phyloP scores from a whole-genome alignment of 2,797 vertebrate genomes.

The Pangasius djambal region DNA sequence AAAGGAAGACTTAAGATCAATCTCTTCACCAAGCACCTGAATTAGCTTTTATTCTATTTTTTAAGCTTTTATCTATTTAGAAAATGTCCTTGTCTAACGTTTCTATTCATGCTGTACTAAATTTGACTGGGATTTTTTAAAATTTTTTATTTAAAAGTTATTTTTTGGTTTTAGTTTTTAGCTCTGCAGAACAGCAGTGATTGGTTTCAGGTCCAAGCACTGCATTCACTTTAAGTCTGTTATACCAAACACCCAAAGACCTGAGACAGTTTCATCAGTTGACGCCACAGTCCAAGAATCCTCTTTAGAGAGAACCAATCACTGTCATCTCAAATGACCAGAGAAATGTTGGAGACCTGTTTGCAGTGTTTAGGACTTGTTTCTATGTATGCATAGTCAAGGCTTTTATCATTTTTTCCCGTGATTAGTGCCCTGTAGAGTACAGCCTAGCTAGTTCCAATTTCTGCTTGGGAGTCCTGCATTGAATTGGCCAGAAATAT shows the following conservation, averaged over 20 bases:
- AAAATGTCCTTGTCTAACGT: background rate
- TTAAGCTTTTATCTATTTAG: background rate
- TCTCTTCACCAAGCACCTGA: background rate
- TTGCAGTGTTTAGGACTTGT: conserved; percentile 8
- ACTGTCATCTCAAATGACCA: background rate
- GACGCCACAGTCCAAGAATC: background rate
- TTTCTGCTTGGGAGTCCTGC: conserved; percentile 28
- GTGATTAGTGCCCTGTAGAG: background rate
- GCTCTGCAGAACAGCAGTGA: background rate
- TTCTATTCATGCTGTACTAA: background rate
- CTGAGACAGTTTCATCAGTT: background rate
- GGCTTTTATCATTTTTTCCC: background rate
- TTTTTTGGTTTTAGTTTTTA: background rate
- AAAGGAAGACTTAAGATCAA: background rate
- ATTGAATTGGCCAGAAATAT: conserved; percentile 30
- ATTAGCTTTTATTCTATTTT: background rate
- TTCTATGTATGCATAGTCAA: background rate
- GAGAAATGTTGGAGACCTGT: background rate
- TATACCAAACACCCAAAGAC: background rate
- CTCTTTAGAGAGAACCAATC: background rate
- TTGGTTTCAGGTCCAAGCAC: background rate
- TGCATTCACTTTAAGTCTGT: background rate
- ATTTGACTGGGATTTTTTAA: background rate
- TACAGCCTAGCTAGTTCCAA: background rate
- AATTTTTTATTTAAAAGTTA: background rate